Base-by-base conservation (phyloP, 2,113 vertebrate species). In the Plestiodon gilberti region DNA sequence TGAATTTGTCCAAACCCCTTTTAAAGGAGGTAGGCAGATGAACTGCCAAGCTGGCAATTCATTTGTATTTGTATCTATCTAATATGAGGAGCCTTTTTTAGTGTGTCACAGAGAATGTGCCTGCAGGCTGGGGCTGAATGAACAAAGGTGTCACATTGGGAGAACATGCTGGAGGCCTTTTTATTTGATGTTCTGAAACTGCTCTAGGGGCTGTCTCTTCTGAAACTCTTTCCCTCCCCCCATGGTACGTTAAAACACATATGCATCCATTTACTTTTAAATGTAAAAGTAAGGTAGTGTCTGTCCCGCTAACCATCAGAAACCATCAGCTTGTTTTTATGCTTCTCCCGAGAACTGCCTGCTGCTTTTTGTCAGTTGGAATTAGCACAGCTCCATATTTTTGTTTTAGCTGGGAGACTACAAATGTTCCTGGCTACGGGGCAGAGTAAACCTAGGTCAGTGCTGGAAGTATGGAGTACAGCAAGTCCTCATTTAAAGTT, bases 141-240 rank as follows among this genome's bases (percentile, higher is more conserved):
- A 95, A 95, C 96, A 96, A 96, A 96, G 95, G 89, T 91, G 89
- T 93, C 85, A 87, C 91, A 89, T 84, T 84, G 92, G 92, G 90
- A 95, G 93, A 96, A 90, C 90, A 93, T 1, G 90, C 95, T 94
- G 92, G 83, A 96, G 95, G 95, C 96, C 82, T 90, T 94, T 96
- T 94, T 87, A 90, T 96, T 96, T 97, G 96, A 96, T 96, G 96
- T 95, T 86, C 92, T 86, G 88, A 93, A 93, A 96, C 83, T 2
- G 95, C 96, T 95, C 76, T 86, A 94, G 96, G 96, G 95, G 93
- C 93, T 95, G 89, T 92, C 94, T 96, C 92, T 85, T 90, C 94
- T 93, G 93, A 95, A 96, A 89, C 78, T 75, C 89, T 88, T 93
- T 93, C 88, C 84, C 89, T 81, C 93, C 83, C 40, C n/a, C 86